phyloP scores from a whole-genome alignment of 1,140 invertebrate species.

The Mycetomoellerius zeteki region DNA sequence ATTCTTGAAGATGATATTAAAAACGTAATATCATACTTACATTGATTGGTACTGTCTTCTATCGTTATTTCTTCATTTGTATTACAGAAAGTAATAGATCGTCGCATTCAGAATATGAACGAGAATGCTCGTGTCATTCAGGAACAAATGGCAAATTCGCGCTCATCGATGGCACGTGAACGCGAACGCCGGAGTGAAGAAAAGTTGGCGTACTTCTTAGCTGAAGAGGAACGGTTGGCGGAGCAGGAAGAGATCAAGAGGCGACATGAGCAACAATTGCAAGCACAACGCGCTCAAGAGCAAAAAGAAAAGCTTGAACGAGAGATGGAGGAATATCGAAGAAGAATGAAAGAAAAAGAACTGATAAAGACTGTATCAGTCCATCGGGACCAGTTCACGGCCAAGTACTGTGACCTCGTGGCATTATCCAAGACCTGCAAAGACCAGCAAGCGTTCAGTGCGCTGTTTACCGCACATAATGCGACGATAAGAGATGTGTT shows the following conservation, averaged over 20 bases:
- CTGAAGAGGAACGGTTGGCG: constrained; percentile 81
- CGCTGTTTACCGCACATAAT: constrained; percentile 74
- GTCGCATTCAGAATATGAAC: constrained; percentile 82
- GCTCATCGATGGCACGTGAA: constrained; percentile 79
- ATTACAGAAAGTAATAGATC: constrained; percentile 77
- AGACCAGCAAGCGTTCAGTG: constrained; percentile 78
- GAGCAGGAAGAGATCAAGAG: constrained; percentile 81
- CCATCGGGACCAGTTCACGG: constrained; percentile 78
- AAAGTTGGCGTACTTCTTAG: constrained; percentile 78
- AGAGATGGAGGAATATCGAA: constrained; percentile 77
- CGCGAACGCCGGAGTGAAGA: constrained; percentile 81
- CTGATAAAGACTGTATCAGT: constrained; percentile 80
- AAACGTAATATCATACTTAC: background rate
- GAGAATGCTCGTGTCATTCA: constrained; percentile 80
- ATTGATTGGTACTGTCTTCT: background rate
- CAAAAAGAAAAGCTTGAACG: constrained; percentile 80
- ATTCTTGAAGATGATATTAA: constrained; percentile 20
- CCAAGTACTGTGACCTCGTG: constrained; percentile 82
- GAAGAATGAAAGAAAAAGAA: constrained; percentile 77
- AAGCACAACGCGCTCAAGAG: constrained; percentile 82
- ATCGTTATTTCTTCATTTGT: background rate
- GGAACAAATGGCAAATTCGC: constrained; percentile 78
- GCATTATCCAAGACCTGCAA: constrained; percentile 79
- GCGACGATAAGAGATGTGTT: constrained; percentile 80
- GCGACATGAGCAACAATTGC: constrained; percentile 83